A percentile compares a stretch with the other conserved stretches of the same genome.
Evolutionary conservation across 2,888 invertebrate species (phyloP).

Genomic region (Tolmerus cingulatus): DNA sequence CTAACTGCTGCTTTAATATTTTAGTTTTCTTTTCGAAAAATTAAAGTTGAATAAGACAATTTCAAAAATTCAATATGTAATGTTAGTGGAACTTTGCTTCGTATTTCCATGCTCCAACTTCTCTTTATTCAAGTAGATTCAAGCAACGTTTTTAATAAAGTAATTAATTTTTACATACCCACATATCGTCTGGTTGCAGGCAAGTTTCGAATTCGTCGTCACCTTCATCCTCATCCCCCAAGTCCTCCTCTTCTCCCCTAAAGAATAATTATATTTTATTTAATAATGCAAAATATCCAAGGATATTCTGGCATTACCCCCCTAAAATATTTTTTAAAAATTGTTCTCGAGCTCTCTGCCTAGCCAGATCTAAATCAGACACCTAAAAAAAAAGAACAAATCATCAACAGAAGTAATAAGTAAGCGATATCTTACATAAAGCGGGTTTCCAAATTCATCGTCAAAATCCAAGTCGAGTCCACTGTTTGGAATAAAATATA

Average conservation of each 20-base stretch:
- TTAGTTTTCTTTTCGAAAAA: too few species aligned
- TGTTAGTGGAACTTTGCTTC: too few species aligned
- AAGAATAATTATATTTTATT: background rate
- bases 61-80: too few species aligned
- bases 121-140: too few species aligned
- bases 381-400: background rate
- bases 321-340: background rate
- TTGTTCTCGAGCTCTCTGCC: background rate
- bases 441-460: background rate
- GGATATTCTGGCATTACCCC: background rate
- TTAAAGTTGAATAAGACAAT: too few species aligned
- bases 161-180: background rate
- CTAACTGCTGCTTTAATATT: too few species aligned
- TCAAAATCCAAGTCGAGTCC: background rate
- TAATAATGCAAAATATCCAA: background rate
- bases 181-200: background rate
- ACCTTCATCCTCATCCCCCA: background rate
- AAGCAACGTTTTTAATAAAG: too few species aligned
- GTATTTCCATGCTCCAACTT: too few species aligned
- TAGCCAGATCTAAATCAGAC: background rate
- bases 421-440: background rate
- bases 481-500: background rate
- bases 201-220: background rate
- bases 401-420: background rate
- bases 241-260: background rate